These are phyloP conservation scores for Sialis lutaria DNA, from an alignment of 2,888 invertebrate genomes.

Conservation along the genomic window DNA sequence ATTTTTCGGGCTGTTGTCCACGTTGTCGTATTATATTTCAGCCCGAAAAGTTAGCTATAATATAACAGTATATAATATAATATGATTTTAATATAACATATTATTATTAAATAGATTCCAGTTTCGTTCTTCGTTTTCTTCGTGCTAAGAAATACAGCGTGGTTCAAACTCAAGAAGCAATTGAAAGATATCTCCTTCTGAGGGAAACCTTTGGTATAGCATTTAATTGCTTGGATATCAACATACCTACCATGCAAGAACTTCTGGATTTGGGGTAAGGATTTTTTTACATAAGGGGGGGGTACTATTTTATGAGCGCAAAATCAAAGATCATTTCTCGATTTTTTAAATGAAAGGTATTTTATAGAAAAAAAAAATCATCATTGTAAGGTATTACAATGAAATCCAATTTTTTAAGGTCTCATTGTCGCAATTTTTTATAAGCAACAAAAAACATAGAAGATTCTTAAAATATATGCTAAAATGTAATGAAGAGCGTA, in stretches of 20 bases:
- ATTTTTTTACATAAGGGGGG: background rate
- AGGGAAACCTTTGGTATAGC: slow-evolving; percentile 60
- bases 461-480: no score
- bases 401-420: no score
- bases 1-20: no score
- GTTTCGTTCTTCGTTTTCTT: slow-evolving; percentile 55
- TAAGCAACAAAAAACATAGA: no score
- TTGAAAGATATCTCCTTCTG: slow-evolving; percentile 59
- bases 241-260: slow-evolving; percentile 50
- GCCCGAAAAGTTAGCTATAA: no score
- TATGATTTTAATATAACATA: slow-evolving; percentile 3
- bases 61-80: background rate
- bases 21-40: no score
- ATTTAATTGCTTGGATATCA: slow-evolving; percentile 54
- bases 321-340: no score
- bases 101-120: slow-evolving; percentile 34
- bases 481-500: no score
- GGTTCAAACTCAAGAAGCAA: slow-evolving; percentile 57
- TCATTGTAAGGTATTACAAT: no score
- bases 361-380: no score
- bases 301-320: background rate
- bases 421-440: no score
- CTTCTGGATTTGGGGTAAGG: slow-evolving; percentile 50
- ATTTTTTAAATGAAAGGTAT: no score
- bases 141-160: slow-evolving; percentile 70